Conservation (phyloP, 2,113 vertebrate genomes). For the Psammodynastes pulverulentus region DNA sequence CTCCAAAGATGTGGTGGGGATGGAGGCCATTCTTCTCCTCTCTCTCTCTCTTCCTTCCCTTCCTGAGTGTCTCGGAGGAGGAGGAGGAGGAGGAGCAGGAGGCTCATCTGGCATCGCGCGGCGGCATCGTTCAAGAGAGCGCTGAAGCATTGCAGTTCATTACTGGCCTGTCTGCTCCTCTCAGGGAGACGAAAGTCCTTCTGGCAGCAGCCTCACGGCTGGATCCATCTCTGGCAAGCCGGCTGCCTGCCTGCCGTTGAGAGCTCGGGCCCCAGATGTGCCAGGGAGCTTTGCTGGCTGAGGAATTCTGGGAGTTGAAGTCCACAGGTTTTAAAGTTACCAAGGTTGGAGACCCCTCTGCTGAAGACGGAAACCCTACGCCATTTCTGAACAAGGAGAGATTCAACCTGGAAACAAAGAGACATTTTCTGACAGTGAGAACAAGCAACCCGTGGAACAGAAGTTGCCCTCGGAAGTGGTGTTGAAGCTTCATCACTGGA, state of each 20-base stretch:
- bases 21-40: slow-evolving; percentile 28
- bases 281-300: background rate
- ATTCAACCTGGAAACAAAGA: no score
- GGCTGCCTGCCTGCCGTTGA: background rate
- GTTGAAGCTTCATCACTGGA: no score
- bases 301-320: background rate
- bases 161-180: slow-evolving; percentile 64
- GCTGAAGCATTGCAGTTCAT: slow-evolving; percentile 55
- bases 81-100: slow-evolving; percentile 2
- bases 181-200: slow-evolving; percentile 55
- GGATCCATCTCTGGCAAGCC: background rate
- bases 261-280: background rate
- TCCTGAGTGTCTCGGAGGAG: background rate
- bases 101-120: slow-evolving; percentile 37
- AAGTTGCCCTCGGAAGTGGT: no score
- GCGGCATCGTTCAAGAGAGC: slow-evolving; percentile 58
- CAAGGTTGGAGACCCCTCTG: no score
- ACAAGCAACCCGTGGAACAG: no score
- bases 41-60: background rate
- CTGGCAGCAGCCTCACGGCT: slow-evolving; percentile 31
- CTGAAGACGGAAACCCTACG: background rate
- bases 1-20: background rate
- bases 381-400: background rate
- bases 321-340: no score
- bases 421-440: no score